phyloP scores from a whole-genome alignment of 2,797 vertebrate genomes.

The Myotis myotis region DNA sequence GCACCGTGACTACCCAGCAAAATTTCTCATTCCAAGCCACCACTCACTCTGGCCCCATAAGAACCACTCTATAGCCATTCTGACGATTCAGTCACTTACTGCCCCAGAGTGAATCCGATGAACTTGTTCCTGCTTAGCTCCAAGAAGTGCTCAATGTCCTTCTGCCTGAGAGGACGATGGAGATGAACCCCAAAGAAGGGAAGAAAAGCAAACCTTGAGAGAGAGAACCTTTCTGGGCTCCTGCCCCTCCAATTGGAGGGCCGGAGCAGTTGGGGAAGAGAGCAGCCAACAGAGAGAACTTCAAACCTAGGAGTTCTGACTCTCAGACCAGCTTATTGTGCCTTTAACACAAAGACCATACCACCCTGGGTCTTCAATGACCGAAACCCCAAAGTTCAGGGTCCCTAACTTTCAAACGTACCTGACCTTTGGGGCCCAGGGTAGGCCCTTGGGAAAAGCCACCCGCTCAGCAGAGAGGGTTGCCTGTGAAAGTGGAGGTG shows the following conservation, averaged over 20 bases:
- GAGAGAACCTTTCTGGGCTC: constrained; percentile 12
- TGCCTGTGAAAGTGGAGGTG: constrained; percentile 83
- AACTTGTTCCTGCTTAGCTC: constrained; percentile 98
- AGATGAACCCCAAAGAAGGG: constrained; percentile 27
- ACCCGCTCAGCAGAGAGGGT: constrained; percentile 89
- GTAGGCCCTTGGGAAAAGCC: constrained; percentile 95
- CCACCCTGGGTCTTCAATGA: neutral
- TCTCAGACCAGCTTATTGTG: neutral
- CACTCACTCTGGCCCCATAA: neutral
- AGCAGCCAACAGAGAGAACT: neutral
- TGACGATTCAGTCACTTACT: constrained; percentile 86
- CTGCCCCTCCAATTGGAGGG: neutral
- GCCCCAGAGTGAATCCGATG: constrained; percentile 97
- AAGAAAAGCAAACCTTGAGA: constrained; percentile 62
- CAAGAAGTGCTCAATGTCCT: constrained; percentile 97
- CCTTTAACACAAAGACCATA: neutral
- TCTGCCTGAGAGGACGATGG: constrained; percentile 88
- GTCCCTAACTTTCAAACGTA: constrained; percentile 65
- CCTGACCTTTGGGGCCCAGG: constrained; percentile 99
- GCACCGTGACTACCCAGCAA: neutral
- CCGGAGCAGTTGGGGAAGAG: neutral
- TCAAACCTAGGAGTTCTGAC: neutral
- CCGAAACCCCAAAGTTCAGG: neutral
- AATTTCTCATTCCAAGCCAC: neutral
- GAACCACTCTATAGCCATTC: neutral